Percentiles rank a stretch among this genome's conserved stretches.
phyloP scores from a whole-genome alignment of 2,888 invertebrate species.

The Caenorhabditis sinica region DNA sequence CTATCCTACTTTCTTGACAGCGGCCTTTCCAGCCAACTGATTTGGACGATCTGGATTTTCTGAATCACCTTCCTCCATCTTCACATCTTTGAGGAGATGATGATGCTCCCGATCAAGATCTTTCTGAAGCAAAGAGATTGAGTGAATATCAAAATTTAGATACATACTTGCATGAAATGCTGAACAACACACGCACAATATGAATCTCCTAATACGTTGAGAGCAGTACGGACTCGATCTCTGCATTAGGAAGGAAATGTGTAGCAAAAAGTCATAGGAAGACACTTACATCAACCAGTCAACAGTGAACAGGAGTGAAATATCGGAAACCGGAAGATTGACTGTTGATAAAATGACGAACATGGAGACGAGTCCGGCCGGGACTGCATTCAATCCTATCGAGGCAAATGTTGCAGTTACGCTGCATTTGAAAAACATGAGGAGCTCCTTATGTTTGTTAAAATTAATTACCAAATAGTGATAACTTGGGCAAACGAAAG shows the following conservation, averaged over 20 bases:
- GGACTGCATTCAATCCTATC: slow-evolving; percentile 96
- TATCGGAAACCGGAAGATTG: slow-evolving; percentile 84
- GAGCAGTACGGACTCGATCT: slow-evolving; percentile 86
- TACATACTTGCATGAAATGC: slow-evolving; percentile 83
- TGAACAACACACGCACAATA: slow-evolving; percentile 86
- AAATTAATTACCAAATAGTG: slow-evolving; percentile 90
- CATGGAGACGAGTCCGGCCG: slow-evolving; percentile 81
- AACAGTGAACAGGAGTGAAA: slow-evolving; percentile 84
- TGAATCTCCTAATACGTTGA: slow-evolving; percentile 86
- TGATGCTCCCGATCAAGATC: background rate
- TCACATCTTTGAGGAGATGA: slow-evolving; percentile 13
- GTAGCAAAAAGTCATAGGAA: background rate
- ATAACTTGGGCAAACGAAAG: slow-evolving; percentile 91
- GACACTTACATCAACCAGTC: slow-evolving; percentile 85
- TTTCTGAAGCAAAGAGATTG: slow-evolving; percentile 2
- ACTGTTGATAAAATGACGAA: slow-evolving; percentile 84
- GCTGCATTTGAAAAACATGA: slow-evolving; percentile 85
- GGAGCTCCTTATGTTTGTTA: background rate
- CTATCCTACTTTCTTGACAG: background rate
- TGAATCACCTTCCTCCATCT: slow-evolving; percentile 6
- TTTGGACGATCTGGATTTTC: background rate
- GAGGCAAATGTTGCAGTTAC: slow-evolving; percentile 96
- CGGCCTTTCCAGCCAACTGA: background rate
- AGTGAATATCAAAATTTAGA: too few relatives aligned
- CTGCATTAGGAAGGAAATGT: slow-evolving; percentile 78